Percentiles rank a stretch among this genome's conserved stretches.
Evolutionary conservation across 2,888 invertebrate genomes (phyloP).

Genomic region (Ecliptopera silaceata): DNA sequence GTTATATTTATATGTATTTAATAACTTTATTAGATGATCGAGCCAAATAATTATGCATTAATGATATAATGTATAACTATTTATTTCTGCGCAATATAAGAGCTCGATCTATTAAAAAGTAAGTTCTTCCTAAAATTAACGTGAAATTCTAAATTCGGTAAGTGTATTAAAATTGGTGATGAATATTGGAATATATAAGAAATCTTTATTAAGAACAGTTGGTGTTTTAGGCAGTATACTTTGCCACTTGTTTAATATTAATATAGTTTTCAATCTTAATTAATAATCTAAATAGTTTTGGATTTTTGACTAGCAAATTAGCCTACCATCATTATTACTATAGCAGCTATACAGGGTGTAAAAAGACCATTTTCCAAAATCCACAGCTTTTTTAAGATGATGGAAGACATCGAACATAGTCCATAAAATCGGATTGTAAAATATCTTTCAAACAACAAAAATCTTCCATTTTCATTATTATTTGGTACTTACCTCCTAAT

Average conservation of each 20-base stretch:
- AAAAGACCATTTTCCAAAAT: no score
- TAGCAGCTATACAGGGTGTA: no score
- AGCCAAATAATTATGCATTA: not conserved
- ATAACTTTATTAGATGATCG: constrained; percentile 5
- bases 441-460: no score
- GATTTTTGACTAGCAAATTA: not conserved
- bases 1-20: not conserved
- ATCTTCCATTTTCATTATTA: no score
- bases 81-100: constrained; percentile 11
- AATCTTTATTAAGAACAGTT: not conserved
- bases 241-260: constrained; percentile 2
- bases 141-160: constrained; percentile 26
- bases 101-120: constrained; percentile 19
- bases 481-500: no score
- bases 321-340: not conserved
- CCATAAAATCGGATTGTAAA: no score
- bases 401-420: no score
- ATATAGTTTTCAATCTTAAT: not conserved
- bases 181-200: constrained; percentile 15
- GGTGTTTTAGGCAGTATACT: constrained; percentile 17
- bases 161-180: constrained; percentile 10
- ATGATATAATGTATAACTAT: not conserved
- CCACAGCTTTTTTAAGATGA: no score
- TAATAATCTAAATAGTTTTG: constrained; percentile 1
- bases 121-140: constrained; percentile 28